Percentiles rank a stretch among this genome's conserved stretches.
Evolutionary conservation across 2,888 invertebrate genomes (phyloP).

Genomic region (Coleophora deauratella): DNA sequence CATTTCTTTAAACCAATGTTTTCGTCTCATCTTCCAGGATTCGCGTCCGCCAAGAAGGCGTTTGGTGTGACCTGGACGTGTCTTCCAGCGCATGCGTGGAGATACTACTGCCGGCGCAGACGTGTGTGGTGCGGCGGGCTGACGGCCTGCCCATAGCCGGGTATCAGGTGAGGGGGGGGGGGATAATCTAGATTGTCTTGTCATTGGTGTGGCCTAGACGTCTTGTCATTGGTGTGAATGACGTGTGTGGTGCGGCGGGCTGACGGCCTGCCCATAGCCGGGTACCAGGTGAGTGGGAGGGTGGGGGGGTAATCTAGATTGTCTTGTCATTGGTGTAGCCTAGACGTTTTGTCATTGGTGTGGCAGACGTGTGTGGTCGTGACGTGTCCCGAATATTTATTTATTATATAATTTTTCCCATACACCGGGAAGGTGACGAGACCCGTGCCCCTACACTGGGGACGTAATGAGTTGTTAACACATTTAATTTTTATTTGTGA

Average conservation of each 20-base stretch:
- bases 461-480: too few species aligned
- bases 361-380: constrained; percentile 79
- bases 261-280: constrained; percentile 64
- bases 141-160: constrained; percentile 67
- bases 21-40: constrained; percentile 59
- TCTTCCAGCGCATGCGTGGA: constrained; percentile 88
- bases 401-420: too few species aligned
- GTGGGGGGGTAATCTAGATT: background rate
- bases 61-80: constrained; percentile 89
- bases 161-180: constrained; percentile 48
- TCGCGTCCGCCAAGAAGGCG: constrained; percentile 85
- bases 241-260: constrained; percentile 49
- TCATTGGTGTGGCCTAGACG: constrained; percentile 90
- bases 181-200: background rate
- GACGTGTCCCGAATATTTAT: too few species aligned
- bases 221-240: constrained; percentile 88
- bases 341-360: constrained; percentile 86
- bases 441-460: too few species aligned
- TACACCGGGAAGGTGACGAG: too few species aligned
- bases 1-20: background rate
- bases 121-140: constrained; percentile 48
- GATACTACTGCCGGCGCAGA: constrained; percentile 83
- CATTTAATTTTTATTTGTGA: too few species aligned
- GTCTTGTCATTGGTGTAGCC: constrained; percentile 90
- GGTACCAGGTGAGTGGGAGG: constrained; percentile 62